These are phyloP conservation scores for Acanthurus tractus DNA, from an alignment of 2,797 vertebrate species.

Conservation along the genomic window DNA sequence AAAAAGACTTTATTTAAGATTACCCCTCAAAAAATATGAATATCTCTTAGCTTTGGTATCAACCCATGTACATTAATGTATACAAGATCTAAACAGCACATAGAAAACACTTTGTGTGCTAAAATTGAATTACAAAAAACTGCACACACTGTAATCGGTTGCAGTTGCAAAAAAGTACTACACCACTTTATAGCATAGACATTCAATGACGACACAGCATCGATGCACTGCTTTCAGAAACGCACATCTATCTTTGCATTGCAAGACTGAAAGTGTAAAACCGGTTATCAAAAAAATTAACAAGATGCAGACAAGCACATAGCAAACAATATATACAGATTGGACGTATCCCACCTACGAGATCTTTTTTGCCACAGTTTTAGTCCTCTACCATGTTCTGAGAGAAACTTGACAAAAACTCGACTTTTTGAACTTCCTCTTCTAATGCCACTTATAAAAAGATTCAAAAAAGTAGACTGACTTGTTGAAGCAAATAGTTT, in stretches of 20 bases:
- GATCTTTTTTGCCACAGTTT: background rate
- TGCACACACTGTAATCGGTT: background rate
- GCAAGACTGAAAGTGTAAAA: conserved; percentile 21
- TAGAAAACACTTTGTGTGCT: conserved; percentile 40
- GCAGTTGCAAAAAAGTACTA: conserved; percentile 17
- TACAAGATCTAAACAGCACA: conserved; percentile 31
- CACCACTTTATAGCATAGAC: conserved; percentile 32
- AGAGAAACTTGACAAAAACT: background rate
- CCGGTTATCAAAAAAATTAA: conserved; percentile 24
- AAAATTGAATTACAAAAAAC: conserved; percentile 35
- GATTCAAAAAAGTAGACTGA: conserved; percentile 6
- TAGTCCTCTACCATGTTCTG: conserved; percentile 3
- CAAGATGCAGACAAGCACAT: conserved; percentile 53
- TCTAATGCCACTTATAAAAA: background rate
- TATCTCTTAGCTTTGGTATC: conserved; percentile 67
- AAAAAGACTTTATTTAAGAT: conserved; percentile 64
- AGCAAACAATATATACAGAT: conserved; percentile 55
- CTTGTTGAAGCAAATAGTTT: conserved; percentile 7
- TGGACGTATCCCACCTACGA: conserved; percentile 15
- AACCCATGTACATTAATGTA: conserved; percentile 49
- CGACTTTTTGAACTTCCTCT: background rate
- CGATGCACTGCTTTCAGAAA: conserved; percentile 31
- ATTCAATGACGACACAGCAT: conserved; percentile 36
- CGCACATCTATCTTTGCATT: conserved; percentile 19
- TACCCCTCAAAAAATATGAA: conserved; percentile 53